Base-by-base conservation (phyloP, 2,797 vertebrate species). In the Coregonus sp. region DNA sequence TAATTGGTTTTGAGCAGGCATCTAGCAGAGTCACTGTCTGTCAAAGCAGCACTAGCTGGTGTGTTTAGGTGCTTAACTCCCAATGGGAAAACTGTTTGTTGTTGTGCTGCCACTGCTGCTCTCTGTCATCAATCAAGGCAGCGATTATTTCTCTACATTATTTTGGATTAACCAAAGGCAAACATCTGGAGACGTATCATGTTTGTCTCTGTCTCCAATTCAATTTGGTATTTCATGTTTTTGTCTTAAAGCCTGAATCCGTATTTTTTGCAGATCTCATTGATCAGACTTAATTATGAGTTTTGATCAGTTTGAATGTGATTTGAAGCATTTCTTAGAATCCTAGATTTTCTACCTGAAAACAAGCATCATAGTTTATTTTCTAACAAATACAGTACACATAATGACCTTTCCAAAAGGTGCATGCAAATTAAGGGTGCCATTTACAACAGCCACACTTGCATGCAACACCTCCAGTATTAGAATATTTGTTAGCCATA, bases 1-100 rank as follows among this genome's bases (percentile, higher is more conserved):
- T 81, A 50, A 82, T 86, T 87, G 80, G 65, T 74, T 80, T 76
- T 75, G 35, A 71, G 14, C 50, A 56, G 47, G 16, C 70, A 56
- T 37, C 75, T 56, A 63, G 12, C 35, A 63, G 70, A 9, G 56
- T 59, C 20, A 2, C 65, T 72, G 50, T 52, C 74, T 75, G 70
- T 85, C 71, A 76, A 72, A 65, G 12, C 9, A 61, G 1, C 56
- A 61, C n/a, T 25, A 20, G 71, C 31, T 35, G 61, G 76, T 29
- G 69, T 81, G 68, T 81, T 78, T 78, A 56, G 54, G 18, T 52
- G 75, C 59, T 47, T 67, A 75, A 77, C 72, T 67, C 67, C 75
- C 59, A 61, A 65, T 63, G 47, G 68, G 59, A 52, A 72, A 54
- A 67, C 65, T 29, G 68, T n/a, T 50, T 25, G 37, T 70, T 70